Base-by-base conservation (phyloP, 2,888 invertebrate species). In the Conops quadrifasciatus region DNA sequence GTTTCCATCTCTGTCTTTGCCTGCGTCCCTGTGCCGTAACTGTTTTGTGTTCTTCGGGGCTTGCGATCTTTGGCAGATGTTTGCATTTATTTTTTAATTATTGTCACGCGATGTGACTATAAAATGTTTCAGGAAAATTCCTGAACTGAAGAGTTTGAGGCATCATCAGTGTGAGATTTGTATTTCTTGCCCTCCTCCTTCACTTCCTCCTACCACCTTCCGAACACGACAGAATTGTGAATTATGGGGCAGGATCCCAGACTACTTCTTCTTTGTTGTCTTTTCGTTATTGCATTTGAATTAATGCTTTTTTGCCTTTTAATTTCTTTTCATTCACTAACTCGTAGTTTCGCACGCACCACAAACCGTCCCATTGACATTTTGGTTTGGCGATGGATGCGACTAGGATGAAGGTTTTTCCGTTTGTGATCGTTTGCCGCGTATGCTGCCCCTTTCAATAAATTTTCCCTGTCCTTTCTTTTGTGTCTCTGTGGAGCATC, bases 41-140 rank as follows among this genome's bases (percentile, higher is more conserved):
- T n/a, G n/a, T 60, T 69, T 43, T 67, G 36, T 49, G 47, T 56
- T 71, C 72, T 62, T 73, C 75, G n/a, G 36, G 75, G 72, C 73
- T 67, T 81, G 82, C 78, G 82, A 83, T 83, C 80, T 76, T 76
- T 71, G 76, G 77, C 82, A 82, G 82, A 83, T 82, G 82, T 81
- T 83, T 83, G 81, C 82, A 83, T 83, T 83, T 81, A 82, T 75
- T 75, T 76, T 79, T 81, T 83, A 83, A 83, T 82, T 83, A 82
- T 79, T 83, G 84, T 82, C 82, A 83, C 82, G 84, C 84, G 81
- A 83, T 83, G 82, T 80, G 82, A 79, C 80, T 80, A 80, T 83
- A 81, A 82, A 78, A 79, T 62, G 21, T 68, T 62, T 62, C 51
- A 30, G 36, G 49, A 62, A 36, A 7, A 9, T 68, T 36, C 62